Conservation (phyloP, 2,113 vertebrate species). For the Hippocampus zosterae region DNA sequence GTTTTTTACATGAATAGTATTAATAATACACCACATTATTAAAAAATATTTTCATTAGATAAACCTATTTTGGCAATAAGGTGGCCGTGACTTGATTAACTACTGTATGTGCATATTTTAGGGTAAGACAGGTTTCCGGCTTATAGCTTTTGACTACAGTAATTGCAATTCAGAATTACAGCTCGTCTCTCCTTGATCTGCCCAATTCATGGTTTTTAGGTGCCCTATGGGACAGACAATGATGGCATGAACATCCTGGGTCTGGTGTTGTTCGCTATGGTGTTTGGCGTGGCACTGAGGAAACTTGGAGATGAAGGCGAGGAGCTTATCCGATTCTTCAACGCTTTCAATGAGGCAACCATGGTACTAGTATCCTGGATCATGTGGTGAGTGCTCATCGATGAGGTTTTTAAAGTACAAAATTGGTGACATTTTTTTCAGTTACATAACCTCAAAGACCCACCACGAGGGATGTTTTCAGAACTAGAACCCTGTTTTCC, state of each 20-base stretch:
- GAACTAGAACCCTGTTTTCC: background rate
- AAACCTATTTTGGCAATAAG: too few species aligned
- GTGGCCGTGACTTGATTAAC: too few species aligned
- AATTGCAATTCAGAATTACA: background rate
- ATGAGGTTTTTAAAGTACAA: background rate
- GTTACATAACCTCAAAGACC: background rate
- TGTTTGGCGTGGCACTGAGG: conserved; percentile 90
- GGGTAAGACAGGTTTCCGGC: too few species aligned
- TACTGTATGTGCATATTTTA: too few species aligned
- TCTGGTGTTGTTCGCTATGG: conserved; percentile 88
- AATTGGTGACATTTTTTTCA: background rate
- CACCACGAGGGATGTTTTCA: background rate
- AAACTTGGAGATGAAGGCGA: conserved; percentile 91
- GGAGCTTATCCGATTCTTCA: conserved; percentile 97
- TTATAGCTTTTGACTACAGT: too few species aligned
- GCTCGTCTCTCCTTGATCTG: background rate
- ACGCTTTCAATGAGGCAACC: conserved; percentile 92
- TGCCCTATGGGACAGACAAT: conserved; percentile 80
- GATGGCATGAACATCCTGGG: conserved; percentile 98
- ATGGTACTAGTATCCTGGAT: conserved; percentile 99
- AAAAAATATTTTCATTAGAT: too few species aligned
- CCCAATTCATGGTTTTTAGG: conserved; percentile 54
- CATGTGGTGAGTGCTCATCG: conserved; percentile 86
- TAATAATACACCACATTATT: too few species aligned
- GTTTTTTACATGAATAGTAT: too few species aligned